These are phyloP conservation scores for Herminia tarsipennalis DNA, from an alignment of 2,888 invertebrate genomes.

Conservation along the genomic window DNA sequence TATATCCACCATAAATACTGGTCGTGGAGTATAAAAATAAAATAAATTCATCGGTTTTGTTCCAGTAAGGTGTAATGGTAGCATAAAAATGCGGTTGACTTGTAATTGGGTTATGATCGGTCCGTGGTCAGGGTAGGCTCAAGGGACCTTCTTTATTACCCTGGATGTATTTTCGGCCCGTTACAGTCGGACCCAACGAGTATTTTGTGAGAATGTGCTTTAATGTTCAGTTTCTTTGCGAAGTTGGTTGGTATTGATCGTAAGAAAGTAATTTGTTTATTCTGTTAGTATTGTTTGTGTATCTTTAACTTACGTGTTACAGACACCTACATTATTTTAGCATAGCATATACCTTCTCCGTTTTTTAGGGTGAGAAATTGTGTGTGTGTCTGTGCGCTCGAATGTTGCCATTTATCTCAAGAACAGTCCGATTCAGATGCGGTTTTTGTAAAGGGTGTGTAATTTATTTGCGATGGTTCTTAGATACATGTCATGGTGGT, in stretches of 20 bases:
- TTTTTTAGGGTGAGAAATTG: no score
- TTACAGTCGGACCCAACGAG: slow-evolving; percentile 40
- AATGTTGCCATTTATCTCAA: no score
- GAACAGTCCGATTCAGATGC: no score
- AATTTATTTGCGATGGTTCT: no score
- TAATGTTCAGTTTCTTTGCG: slow-evolving; percentile 25
- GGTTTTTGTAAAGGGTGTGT: no score
- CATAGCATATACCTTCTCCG: no score
- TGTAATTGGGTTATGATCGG: slow-evolving; percentile 72
- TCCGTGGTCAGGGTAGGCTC: slow-evolving; percentile 46
- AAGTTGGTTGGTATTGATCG: slow-evolving; percentile 7
- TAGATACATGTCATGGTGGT: no score
- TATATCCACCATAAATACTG: slow-evolving; percentile 38
- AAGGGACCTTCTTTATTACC: slow-evolving; percentile 57
- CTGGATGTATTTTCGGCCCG: slow-evolving; percentile 50
- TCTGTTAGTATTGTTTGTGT: slow-evolving; percentile 1
- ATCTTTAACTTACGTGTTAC: no score
- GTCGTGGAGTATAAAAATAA: slow-evolving; percentile 42
- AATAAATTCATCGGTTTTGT: slow-evolving; percentile 51
- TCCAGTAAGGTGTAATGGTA: slow-evolving; percentile 50
- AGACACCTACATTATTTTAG: no score
- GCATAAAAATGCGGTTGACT: slow-evolving; percentile 67
- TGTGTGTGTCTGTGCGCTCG: no score
- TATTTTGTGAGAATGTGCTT: slow-evolving; percentile 40
- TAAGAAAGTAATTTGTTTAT: slow-evolving; percentile 7